These are phyloP conservation scores for Phocoena phocoena DNA, from an alignment of 2,113 vertebrate genomes.

Conservation along the genomic window DNA sequence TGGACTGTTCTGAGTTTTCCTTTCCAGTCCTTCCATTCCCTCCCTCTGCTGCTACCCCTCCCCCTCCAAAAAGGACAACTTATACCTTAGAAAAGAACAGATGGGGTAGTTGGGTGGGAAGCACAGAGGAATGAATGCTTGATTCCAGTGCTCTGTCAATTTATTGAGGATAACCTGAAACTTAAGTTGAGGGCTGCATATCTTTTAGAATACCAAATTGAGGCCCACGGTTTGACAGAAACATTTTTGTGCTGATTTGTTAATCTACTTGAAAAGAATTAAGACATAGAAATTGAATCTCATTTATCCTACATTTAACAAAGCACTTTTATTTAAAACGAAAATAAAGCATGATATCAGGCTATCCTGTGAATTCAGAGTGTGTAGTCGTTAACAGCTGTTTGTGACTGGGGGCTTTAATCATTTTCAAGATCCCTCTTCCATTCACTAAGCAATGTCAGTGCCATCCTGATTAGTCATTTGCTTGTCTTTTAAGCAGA, in stretches of 20 bases:
- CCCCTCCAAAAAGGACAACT: not conserved
- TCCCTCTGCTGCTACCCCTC: not conserved
- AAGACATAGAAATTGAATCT: slow-evolving; percentile 32
- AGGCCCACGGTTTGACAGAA: not conserved
- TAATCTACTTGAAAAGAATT: not conserved
- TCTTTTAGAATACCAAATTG: not conserved
- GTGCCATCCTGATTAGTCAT: not conserved
- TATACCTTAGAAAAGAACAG: not conserved
- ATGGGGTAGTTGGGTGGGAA: not conserved
- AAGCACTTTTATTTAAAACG: not conserved
- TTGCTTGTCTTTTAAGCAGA: not conserved
- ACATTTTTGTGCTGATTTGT: slow-evolving; percentile 25
- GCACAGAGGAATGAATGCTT: not conserved
- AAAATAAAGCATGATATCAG: not conserved
- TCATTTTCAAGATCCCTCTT: not conserved
- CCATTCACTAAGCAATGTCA: not conserved
- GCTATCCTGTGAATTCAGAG: not conserved
- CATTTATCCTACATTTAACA: slow-evolving; percentile 29
- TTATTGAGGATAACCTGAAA: not conserved
- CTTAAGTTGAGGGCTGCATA: not conserved
- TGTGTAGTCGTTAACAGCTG: not conserved
- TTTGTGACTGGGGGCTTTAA: not conserved
- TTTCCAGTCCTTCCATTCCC: not conserved
- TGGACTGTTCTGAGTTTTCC: not conserved
- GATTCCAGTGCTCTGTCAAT: not conserved